Evolutionary conservation across 1,140 invertebrate species (phyloP).

Genomic region (Coenobita brevimanus): DNA sequence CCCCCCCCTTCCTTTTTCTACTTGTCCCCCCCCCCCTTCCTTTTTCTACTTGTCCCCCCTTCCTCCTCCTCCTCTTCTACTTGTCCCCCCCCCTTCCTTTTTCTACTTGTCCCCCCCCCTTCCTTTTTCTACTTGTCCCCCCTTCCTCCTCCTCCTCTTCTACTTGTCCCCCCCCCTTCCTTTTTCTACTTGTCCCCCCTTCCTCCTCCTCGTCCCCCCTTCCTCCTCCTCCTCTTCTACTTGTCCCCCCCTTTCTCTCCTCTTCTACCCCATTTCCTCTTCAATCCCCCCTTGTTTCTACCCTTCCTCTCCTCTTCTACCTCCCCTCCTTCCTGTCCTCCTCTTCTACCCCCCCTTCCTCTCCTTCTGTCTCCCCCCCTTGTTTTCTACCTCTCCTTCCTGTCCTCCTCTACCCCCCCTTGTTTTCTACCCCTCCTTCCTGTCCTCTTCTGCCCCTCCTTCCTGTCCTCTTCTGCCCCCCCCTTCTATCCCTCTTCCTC

Average conservation of each 20-base stretch:
- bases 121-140: background rate
- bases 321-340: background rate
- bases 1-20: background rate
- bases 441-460: no score
- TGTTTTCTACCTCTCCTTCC: background rate
- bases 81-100: background rate
- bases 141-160: background rate
- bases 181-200: background rate
- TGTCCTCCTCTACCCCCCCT: background rate
- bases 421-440: no score
- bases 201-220: background rate
- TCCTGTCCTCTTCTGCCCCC: background rate
- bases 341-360: slow-evolving; percentile 6
- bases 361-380: background rate
- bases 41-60: background rate
- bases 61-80: background rate
- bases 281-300: no score
- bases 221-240: no score
- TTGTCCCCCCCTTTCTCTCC: no score
- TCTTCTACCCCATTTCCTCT: slow-evolving; percentile 12
- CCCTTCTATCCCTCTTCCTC: background rate
- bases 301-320: background rate
- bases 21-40: background rate
- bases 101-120: background rate
- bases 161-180: background rate